Evolutionary conservation across 2,113 vertebrate species (phyloP), one percentile per base, ranked within the genome.

Genomic region (Montifringilla adamsi): DNA sequence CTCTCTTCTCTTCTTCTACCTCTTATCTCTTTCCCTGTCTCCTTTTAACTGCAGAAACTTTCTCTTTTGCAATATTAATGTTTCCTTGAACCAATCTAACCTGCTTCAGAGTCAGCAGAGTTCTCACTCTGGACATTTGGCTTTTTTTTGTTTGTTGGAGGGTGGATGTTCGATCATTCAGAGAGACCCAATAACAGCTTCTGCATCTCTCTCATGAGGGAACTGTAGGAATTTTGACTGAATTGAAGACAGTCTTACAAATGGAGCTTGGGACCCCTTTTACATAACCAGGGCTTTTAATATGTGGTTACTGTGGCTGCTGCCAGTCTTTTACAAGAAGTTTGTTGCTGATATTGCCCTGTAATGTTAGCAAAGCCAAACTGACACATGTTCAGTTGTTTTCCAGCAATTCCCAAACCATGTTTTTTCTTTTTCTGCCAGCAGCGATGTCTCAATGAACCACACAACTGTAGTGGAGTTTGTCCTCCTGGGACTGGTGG

Each of bases 401-500:
- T 73, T 63, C 47, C 58, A 60, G 6, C 21, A 49, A 46, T 44
- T 76, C 72, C 47, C 47, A 56, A 74, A 78, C 31, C 15, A 7
- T 10, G 1, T 31, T 3, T 46, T 58, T 62, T 55, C 28, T 82
- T 56, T 43, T 63, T 37, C 39, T 75, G 56, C 21, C 60, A 55
- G 74, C 62, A 46, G 1, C n/a, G 58, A 24, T 23, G 18, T 24
- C 28, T 41, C 78, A 55, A 92, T 87, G 85, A 94, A 93, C 74
- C 30, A 4, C 52, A 94, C 92, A 66, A 73, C 17, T 30, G 49
- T 91, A 16, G 55, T 64, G 39, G 89, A 96, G 37, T 96, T 96
- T 56, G 72, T 93, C 33, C 79, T 97, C 17, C 15, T 90, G 52
- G 90, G 91, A 9, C 52, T 96, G 37, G 62, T n/a, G n/a, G n/a